Base-by-base conservation (phyloP, 2,888 invertebrate genomes). In the Melanophora roralis region DNA sequence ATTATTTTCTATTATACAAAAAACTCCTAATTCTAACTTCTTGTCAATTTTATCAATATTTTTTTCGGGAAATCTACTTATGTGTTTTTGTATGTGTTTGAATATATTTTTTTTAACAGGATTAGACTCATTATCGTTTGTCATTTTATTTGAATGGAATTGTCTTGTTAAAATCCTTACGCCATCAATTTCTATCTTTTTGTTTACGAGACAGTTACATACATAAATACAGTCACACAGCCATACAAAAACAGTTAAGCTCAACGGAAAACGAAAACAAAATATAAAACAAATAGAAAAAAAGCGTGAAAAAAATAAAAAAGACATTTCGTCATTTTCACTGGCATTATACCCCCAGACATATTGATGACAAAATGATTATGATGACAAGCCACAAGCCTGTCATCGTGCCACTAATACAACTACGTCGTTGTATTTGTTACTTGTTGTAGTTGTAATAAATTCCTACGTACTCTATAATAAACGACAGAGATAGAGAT, bases 311-410 rank as follows among this genome's bases (percentile, higher is more conserved):
- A 59, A 49, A 67, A 72, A 40, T 64, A 38, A 76, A 67, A 47
- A 73, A 73, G 73, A 74, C 65, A 74, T 74, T 79, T 79, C 65
- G 74, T 74, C 74, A 79, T 74, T 74, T 78, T 53, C 60, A 32
- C 60, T 84, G 83, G 85, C 83, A 82, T 84, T 84, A 84, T 83
- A 82, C 85, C 84, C 85, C 84, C 86, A 86, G 85, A 87, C 86
- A 86, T 85, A 87, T 87, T 87, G 86, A 87, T 87, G 87, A 84
- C 86, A 86, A 87, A 86, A 87, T 87, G 86, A 87, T 87, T 87
- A 87, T 86, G 85, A 86, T 86, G 86, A 86, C 86, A 81, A 78
- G 78, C 81, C 73, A 79, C 77, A 71, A 76, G 71, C 69, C 69
- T 72, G 76, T 77, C 81, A 81, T 73, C 73, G 77, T 59, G 72